phyloP scores from a whole-genome alignment of 1,140 invertebrate species.

The Drosophila pectinifera region DNA sequence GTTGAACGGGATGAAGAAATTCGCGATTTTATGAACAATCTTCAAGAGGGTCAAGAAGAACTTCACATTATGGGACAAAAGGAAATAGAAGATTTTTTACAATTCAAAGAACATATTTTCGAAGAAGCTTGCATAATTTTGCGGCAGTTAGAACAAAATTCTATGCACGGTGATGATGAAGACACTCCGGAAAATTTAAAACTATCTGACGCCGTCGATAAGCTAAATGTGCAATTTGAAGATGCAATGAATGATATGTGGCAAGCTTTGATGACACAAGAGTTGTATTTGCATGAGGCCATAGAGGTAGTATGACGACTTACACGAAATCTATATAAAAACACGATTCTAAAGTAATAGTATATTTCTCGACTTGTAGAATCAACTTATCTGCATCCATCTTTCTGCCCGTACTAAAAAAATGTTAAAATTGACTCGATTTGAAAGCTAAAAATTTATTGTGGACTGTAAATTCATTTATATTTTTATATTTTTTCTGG shows the following conservation, averaged over 20 bases:
- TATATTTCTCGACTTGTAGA: no score
- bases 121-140: constrained; percentile 47
- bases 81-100: constrained; percentile 62
- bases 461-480: no score
- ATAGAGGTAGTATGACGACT: constrained; percentile 86
- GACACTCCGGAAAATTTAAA: constrained; percentile 61
- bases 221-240: constrained; percentile 81
- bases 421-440: no score
- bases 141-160: constrained; percentile 67
- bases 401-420: no score
- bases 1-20: constrained; percentile 89
- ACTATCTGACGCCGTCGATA: constrained; percentile 84
- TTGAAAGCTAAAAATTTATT: no score
- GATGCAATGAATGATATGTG: constrained; percentile 88
- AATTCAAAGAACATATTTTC: constrained; percentile 55
- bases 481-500: no score
- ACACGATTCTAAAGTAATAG: no score
- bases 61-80: constrained; percentile 53
- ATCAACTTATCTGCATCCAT: no score
- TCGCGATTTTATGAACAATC: constrained; percentile 87
- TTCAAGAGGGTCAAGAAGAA: constrained; percentile 88
- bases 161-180: constrained; percentile 54
- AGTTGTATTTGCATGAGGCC: constrained; percentile 92
- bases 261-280: constrained; percentile 90
- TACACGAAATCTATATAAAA: no score